phyloP scores from a whole-genome alignment of 2,113 vertebrate species.

The Myotis davidii region DNA sequence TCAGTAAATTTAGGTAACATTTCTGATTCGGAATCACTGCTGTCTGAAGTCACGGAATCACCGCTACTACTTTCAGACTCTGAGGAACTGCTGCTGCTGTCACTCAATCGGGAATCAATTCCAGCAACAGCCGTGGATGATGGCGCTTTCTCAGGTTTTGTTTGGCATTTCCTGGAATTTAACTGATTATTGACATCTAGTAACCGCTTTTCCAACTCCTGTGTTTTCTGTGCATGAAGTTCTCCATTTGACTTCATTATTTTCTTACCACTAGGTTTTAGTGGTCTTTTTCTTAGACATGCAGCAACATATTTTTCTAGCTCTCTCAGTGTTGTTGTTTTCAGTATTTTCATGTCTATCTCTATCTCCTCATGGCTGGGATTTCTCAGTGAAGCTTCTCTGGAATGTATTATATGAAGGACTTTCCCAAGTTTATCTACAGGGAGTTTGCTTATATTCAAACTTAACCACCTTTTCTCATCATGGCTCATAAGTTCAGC shows the following conservation, averaged over 20 bases:
- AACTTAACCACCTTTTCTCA: constrained; percentile 91
- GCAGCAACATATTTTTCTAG: constrained; percentile 89
- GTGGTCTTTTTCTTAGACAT: constrained; percentile 87
- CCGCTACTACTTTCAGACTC: constrained; percentile 81
- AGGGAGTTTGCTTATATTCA: constrained; percentile 93
- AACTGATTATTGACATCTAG: constrained; percentile 81
- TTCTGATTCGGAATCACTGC: constrained; percentile 90
- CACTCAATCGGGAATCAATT: constrained; percentile 83
- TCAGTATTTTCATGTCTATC: constrained; percentile 93
- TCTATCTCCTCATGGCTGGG: constrained; percentile 89
- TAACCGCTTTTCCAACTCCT: constrained; percentile 81
- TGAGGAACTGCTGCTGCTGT: constrained; percentile 83
- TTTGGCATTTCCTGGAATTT: constrained; percentile 78
- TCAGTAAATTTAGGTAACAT: constrained; percentile 68
- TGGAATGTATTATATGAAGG: constrained; percentile 90
- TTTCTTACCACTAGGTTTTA: constrained; percentile 80
- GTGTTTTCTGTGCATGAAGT: constrained; percentile 80
- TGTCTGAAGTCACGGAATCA: constrained; percentile 87
- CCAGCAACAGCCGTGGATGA: constrained; percentile 51
- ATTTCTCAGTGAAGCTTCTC: constrained; percentile 86
- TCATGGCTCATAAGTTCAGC: constrained; percentile 89
- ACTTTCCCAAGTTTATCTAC: constrained; percentile 91
- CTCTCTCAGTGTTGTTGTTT: constrained; percentile 90
- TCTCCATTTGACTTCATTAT: constrained; percentile 81
- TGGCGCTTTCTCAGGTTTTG: constrained; percentile 63